Base-by-base conservation (phyloP, 2,113 vertebrate genomes). In the Sisor rabdophorus region DNA sequence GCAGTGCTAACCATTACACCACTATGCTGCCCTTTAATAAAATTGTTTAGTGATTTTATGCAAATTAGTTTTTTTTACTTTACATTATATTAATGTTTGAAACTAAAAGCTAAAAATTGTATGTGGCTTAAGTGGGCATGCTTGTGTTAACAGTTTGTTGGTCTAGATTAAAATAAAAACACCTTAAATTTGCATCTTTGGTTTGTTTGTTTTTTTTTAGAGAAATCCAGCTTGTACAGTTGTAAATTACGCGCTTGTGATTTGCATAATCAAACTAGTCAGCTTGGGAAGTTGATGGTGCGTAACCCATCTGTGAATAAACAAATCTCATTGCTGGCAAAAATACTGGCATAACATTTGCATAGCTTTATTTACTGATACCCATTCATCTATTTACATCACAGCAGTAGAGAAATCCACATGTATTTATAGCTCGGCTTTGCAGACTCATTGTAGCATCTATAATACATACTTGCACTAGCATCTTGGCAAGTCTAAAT, bases 371-470 rank as follows among this genome's bases (percentile, higher is more conserved):
- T 26, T 19, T 20, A 48, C 47, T 19, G 22, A 68, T 68, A 6
- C 47, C 61, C 32, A 44, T 22, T 22, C 32, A 8, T 47, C 36
- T 24, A 47, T 3, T 16, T 11, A 48, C 22, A 48, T n/a, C 1
- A 19, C 22, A 28, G 47, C 28, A 15, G 4, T 63, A 3, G 44
- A 52, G 40, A 48, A 8, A 59, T 73, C 16, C 26, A 20, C 26
- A 16, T 0, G 48, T 50, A 60, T 61, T 60, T 50, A 60, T 50
- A 60, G 59, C 2, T 47, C 52, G 58, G 47, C 44, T 74, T 61
- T 61, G 24, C 12, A 28, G 17, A 74, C 24, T 30, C 28, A 40
- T 61, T 47, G 44, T 52, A 74, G 72, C 58, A 32, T 61, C 24
- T 44, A 50, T 50, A 68, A 47, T 48, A 24, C 64, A 24, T 26